phyloP scores from a whole-genome alignment of 2,888 invertebrate genomes.

The Papilio gigon region DNA sequence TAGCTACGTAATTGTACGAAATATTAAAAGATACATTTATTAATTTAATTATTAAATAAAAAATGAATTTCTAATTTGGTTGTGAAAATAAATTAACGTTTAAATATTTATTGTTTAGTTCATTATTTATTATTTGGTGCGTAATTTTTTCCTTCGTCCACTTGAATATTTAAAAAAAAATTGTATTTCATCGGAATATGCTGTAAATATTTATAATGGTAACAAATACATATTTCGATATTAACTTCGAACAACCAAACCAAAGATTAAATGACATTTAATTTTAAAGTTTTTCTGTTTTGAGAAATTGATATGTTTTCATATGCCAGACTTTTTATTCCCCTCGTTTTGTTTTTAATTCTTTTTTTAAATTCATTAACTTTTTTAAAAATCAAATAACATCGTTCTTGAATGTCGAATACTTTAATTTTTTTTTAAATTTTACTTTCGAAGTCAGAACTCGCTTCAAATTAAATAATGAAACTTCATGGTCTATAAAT shows the following conservation, averaged over 20 bases:
- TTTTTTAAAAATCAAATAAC: not conserved
- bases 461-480: not conserved
- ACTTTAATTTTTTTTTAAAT: not conserved
- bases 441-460: too few relatives aligned
- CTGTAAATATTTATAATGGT: too few relatives aligned
- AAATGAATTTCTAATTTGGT: not conserved
- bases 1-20: slow-evolving; percentile 15
- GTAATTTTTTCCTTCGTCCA: not conserved
- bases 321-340: slow-evolving; percentile 9
- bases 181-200: not conserved
- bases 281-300: not conserved
- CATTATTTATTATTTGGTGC: not conserved
- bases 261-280: not conserved
- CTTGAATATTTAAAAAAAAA: not conserved
- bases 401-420: not conserved
- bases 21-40: slow-evolving; percentile 1
- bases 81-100: too few relatives aligned
- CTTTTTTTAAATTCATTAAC: not conserved
- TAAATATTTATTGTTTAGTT: too few relatives aligned
- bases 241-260: not conserved
- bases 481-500: slow-evolving; percentile 1
- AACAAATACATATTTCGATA: not conserved
- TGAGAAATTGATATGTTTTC: slow-evolving; percentile 5
- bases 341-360: not conserved
- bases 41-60: not conserved